These are phyloP conservation scores for Sepioteuthis lessoniana DNA, from an alignment of 2,888 invertebrate genomes.

Conservation along the genomic window DNA sequence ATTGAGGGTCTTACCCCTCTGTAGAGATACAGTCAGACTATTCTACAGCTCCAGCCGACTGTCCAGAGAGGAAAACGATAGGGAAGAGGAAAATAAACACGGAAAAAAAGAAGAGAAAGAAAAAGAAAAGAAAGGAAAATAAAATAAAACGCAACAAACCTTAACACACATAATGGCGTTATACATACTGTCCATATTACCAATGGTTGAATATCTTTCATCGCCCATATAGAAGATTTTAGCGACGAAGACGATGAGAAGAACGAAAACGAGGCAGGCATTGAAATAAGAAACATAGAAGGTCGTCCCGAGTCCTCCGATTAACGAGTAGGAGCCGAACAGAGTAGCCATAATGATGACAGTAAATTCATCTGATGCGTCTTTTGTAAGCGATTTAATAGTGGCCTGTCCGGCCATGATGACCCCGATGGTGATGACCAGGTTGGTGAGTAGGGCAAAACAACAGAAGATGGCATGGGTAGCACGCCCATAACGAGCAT, in stretches of 20 bases:
- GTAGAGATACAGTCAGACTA: too few species aligned
- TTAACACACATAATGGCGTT: slow-evolving; percentile 66
- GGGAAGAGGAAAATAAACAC: too few species aligned
- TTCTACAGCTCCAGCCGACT: too few species aligned
- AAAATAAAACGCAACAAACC: neutral
- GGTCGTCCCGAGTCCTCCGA: slow-evolving; percentile 73
- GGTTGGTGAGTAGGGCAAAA: slow-evolving; percentile 70
- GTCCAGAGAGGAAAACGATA: too few species aligned
- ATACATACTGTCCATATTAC: slow-evolving; percentile 66
- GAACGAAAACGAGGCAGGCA: slow-evolving; percentile 69
- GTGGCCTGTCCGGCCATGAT: slow-evolving; percentile 69
- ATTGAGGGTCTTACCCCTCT: too few species aligned
- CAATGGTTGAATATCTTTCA: slow-evolving; percentile 60
- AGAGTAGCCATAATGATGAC: slow-evolving; percentile 70
- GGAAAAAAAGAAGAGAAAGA: neutral
- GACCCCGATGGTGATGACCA: slow-evolving; percentile 70
- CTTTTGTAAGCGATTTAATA: slow-evolving; percentile 67
- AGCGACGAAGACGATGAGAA: slow-evolving; percentile 70
- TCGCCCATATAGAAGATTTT: slow-evolving; percentile 67
- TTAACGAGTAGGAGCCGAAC: slow-evolving; percentile 71
- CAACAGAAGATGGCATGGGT: slow-evolving; percentile 70
- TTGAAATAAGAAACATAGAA: slow-evolving; percentile 73
- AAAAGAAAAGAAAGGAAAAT: neutral
- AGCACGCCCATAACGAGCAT: slow-evolving; percentile 67
- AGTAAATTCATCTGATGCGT: slow-evolving; percentile 69